Base-by-base conservation (phyloP, 2,113 vertebrate genomes). In the Trogon melanurus region DNA sequence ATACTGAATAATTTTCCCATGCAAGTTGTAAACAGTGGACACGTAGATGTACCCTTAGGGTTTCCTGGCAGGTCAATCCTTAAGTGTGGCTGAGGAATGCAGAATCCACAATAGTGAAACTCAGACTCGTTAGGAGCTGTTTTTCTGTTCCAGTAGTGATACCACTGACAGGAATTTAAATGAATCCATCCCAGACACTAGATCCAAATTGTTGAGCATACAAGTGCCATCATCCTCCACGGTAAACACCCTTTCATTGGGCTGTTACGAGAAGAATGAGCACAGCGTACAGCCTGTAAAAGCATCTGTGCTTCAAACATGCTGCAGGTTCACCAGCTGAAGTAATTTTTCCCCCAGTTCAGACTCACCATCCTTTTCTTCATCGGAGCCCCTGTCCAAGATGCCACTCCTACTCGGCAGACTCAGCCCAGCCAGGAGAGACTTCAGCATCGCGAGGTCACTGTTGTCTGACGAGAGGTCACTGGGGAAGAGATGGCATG, bases 361-460 rank as follows among this genome's bases (percentile, higher is more conserved):
- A 60, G 69, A 96, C 97, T 97, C 92, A 99, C 99, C 99, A 11
- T 99, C 99, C 36, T 98, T 97, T 34, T 99, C 99, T n/a, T 99
- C 99, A 14, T 98, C 97, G 4, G 97, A 89, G 56, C 95, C 91
- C 12, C 95, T 97, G 83, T 99, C 99, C 13, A 98, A 82, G 41
- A 98, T 95, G 8, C 98, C 97, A 4, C 97, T 98, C 93, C 97
- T 98, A 82, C 98, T 98, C 10, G 99, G 99, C 44, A 99, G 95
- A 56, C 99, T 99, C 91, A 99, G 98, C 30, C 99, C 99, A 4
- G 99, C 99, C 48, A 99, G 97, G 47, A 99, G 98, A 27, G 99
- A 99, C 81, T 99, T 99, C 60, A 99, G 93, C 97, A 99, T 98
- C 5, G 98, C 98, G 41, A 99, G 97, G 95, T 99, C 99, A 20